These are phyloP conservation scores for Phyllostomus hastatus DNA, from an alignment of 2,113 vertebrate genomes.

Conservation along the genomic window DNA sequence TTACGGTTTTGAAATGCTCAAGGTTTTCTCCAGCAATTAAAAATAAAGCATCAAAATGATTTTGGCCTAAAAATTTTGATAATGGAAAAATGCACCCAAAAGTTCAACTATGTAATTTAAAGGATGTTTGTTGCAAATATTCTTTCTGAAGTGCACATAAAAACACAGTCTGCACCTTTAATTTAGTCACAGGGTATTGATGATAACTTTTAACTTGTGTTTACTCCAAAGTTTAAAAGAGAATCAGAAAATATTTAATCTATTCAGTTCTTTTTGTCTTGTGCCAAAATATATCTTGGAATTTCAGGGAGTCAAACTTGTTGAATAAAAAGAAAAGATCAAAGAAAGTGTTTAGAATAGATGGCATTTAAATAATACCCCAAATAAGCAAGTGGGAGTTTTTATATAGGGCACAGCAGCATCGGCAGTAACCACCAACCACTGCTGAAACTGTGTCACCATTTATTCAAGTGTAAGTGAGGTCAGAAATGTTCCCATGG, in stretches of 20 bases:
- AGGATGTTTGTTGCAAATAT: background rate
- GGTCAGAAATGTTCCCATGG: background rate
- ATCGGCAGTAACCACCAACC: background rate
- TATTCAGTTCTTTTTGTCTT: constrained; percentile 51
- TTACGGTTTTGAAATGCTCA: constrained; percentile 29
- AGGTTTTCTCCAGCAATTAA: constrained; percentile 44
- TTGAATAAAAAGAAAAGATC: constrained; percentile 58
- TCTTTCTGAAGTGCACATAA: constrained; percentile 22
- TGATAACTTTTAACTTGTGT: constrained; percentile 48
- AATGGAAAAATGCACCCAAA: background rate
- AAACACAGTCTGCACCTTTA: constrained; percentile 11
- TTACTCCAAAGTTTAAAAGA: constrained; percentile 53
- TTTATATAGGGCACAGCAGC: background rate
- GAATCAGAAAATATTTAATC: constrained; percentile 58
- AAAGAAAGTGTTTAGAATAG: constrained; percentile 46
- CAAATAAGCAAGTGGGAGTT: constrained; percentile 39
- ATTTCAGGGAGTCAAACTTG: constrained; percentile 41
- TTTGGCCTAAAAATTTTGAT: background rate
- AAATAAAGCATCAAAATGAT: constrained; percentile 36
- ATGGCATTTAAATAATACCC: constrained; percentile 55
- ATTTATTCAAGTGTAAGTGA: background rate
- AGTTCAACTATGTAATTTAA: background rate
- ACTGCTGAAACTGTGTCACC: background rate
- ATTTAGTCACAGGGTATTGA: constrained; percentile 5
- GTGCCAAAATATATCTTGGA: constrained; percentile 42